Conservation (phyloP, 2,888 invertebrate species). For the Arenicola marina region DNA sequence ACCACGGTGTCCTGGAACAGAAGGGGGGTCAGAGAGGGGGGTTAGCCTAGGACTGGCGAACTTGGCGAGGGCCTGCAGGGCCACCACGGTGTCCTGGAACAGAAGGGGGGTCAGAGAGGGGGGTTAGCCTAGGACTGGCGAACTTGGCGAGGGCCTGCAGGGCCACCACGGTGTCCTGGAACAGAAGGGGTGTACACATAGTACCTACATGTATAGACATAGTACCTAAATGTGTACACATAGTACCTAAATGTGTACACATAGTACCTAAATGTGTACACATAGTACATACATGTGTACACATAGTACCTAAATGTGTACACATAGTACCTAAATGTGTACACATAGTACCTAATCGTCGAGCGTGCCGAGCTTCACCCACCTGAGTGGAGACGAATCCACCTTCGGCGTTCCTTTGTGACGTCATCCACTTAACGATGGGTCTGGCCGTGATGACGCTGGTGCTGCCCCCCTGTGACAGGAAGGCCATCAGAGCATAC, state of each 20-base stretch:
- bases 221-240: too few relatives aligned
- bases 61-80: slow-evolving; percentile 56
- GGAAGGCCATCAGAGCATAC: slow-evolving; percentile 78
- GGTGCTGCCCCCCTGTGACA: slow-evolving; percentile 55
- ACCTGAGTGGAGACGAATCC: slow-evolving; percentile 61
- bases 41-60: slow-evolving; percentile 41
- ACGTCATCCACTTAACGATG: slow-evolving; percentile 74
- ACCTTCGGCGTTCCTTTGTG: slow-evolving; percentile 72
- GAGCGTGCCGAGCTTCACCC: background rate
- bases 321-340: too few relatives aligned
- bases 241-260: too few relatives aligned
- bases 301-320: too few relatives aligned
- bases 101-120: too few relatives aligned
- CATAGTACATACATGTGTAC: too few relatives aligned
- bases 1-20: slow-evolving; percentile 62
- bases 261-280: too few relatives aligned
- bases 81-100: slow-evolving; percentile 62
- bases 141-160: too few relatives aligned
- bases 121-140: too few relatives aligned
- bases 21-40: too few relatives aligned
- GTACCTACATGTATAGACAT: background rate
- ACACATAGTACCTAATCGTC: too few relatives aligned
- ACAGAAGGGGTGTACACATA: slow-evolving; percentile 1
- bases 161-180: too few relatives aligned
- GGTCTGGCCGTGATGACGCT: slow-evolving; percentile 62